Base-by-base conservation (phyloP, 2,888 invertebrate genomes). In the Polymixis flavicincta region DNA sequence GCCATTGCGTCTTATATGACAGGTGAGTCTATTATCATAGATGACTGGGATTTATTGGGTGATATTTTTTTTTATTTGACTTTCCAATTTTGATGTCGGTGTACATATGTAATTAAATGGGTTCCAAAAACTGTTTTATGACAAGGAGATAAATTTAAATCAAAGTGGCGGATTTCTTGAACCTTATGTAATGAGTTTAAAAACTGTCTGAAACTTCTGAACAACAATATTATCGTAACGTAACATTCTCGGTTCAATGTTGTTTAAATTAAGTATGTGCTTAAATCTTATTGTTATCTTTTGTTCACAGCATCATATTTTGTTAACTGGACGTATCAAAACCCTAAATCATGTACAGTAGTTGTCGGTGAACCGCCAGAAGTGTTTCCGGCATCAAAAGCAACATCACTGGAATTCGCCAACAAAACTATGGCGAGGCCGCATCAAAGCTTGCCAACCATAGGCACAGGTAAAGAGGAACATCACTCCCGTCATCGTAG, bases 1-100 rank as follows among this genome's bases (percentile, higher is more conserved):
- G 98, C 98, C 86, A 98, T 98, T 86, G 97, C 99, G 87, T 98
- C 98, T 88, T 98, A 98, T 96, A 98, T 99, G 96, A 98, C 98
- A 97, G 98, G 99, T 99, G 96, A 91, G 90, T 87, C 54, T 55
- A 85, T 52, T 55, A 13, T 22, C 37, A 52, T 52, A 55, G 32
- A 57, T 42, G 2, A 55, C 14, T 48, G 13, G 6, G 11, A 50
- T 22, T 22, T 50, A n/a, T 54, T 54, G 13, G 14, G 5, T 48
- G 1, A 17, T n/a, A 7, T 50, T 25, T 55, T 25, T 54, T 65
- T 14, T 37, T 7, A 45, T 59, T 25, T 32, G 0, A 28, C 13
- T 9, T 4, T 57, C 1, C 8, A 28, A 14, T 54, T 48, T 76
- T 68, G 25, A 22, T 1, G 17, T 57, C 8, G 5, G n/a, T 50